Base-by-base conservation (phyloP, 2,888 invertebrate genomes). In the Nemotelus nigrinus region DNA sequence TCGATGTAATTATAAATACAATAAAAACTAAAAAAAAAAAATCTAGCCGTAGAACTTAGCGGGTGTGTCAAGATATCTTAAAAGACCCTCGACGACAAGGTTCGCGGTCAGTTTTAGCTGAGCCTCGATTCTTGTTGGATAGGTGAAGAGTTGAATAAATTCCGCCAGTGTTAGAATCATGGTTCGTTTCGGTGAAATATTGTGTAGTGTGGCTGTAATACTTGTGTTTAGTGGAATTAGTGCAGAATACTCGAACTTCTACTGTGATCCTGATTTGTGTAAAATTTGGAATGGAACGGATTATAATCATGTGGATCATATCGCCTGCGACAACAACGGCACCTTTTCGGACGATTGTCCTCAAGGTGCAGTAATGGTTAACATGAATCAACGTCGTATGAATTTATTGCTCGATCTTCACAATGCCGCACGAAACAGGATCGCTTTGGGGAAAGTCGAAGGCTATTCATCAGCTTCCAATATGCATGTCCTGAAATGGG, bases 401-500 rank as follows among this genome's bases (percentile, higher is more conserved):
- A 83, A 85, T 74, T 81, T 86, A 7, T 81, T 86, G 60, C 81
- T 86, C 79, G 85, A 85, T 80, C 83, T 86, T 81, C 86, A 86
- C 78, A 86, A 86, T 79, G 80, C 83, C 77, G 85, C 85, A 64
- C 82, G 86, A 64, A 84, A 83, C 78, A 82, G 83, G 50, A 83
- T 86, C 7, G 86, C 86, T 4, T 65, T 81, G n/a, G 86, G 86
- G 0, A 79, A 82, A 53, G 77, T 86, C 50, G 78, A 80, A 1
- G 85, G 84, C 10, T 86, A 85, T 63, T 76, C 79, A 39, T 55
- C 84, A 0, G 86, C 86, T 43, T 78, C 82, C 2, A 84, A 82
- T 47, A 86, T 86, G 86, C 85, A 85, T 2, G 67, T 83, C 39
- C 77, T 86, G 41, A 83, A 83, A 77, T 86, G 86, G 86, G 85